phyloP scores from a whole-genome alignment of 2,113 vertebrate species.

The Haliaeetus leucogaster region DNA sequence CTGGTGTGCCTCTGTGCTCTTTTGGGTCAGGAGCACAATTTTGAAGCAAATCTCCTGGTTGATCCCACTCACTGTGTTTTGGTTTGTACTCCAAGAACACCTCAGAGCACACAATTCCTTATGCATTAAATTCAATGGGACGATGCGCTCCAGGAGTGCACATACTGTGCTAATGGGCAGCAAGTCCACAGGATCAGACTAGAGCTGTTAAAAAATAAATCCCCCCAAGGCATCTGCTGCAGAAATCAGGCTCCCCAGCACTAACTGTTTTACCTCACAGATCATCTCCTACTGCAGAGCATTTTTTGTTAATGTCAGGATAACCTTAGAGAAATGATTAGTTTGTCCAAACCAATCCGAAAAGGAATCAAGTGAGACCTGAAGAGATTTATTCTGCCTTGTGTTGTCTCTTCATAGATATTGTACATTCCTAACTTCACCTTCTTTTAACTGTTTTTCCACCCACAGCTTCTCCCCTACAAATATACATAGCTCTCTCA shows the following conservation, averaged over 20 bases:
- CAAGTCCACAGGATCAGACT: not conserved
- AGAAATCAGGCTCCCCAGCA: not conserved
- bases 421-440: not conserved
- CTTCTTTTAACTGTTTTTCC: not conserved
- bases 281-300: not conserved
- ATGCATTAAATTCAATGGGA: not conserved
- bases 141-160: rapidly evolving
- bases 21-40: not conserved
- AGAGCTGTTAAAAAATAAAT: not conserved
- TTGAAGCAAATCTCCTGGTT: not conserved
- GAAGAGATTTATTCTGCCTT: not conserved
- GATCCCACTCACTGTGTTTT: not conserved
- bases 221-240: not conserved
- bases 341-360: not conserved
- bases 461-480: not conserved
- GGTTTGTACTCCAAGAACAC: not conserved
- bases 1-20: not conserved
- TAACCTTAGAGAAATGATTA: not conserved
- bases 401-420: not conserved
- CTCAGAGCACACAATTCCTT: not conserved
- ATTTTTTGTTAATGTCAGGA: not conserved
- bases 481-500: rapidly evolving
- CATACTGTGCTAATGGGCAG: not conserved
- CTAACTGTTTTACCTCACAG: not conserved
- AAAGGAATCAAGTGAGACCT: not conserved